Conservation (phyloP, 2,113 vertebrate species). For the Glaucidium brasilianum region DNA sequence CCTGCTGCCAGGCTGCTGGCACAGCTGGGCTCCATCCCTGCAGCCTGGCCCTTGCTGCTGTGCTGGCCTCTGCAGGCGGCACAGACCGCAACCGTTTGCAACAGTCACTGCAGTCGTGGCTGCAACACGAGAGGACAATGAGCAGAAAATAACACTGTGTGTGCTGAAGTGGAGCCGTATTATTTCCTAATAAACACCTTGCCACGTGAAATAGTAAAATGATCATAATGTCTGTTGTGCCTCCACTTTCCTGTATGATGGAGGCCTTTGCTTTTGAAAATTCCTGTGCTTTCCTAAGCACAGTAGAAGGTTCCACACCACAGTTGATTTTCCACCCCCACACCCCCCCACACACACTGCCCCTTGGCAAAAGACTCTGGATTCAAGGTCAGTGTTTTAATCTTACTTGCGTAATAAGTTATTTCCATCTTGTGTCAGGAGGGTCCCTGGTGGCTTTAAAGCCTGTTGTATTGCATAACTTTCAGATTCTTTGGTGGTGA, state of each 20-base stretch:
- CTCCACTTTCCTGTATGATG: neutral
- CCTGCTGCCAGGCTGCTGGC: neutral
- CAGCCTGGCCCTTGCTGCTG: neutral
- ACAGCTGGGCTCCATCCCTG: neutral
- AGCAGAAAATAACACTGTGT: neutral
- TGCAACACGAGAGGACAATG: neutral
- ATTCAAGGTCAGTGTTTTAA: constrained; percentile 48
- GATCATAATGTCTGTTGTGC: neutral
- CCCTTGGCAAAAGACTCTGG: constrained; percentile 25
- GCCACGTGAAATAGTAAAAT: neutral
- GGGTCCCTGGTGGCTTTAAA: constrained; percentile 16
- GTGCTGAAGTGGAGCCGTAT: neutral
- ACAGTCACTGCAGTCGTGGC: neutral
- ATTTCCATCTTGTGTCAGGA: constrained; percentile 34
- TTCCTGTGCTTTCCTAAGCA: neutral
- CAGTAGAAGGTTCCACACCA: neutral
- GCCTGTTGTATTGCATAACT: constrained; percentile 21
- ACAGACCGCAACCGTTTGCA: neutral
- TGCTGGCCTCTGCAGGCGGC: constrained; percentile 21
- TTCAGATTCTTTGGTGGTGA: constrained; percentile 49
- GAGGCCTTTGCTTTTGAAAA: neutral
- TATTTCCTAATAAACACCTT: neutral
- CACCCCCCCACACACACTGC: neutral
- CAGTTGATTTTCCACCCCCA: neutral
- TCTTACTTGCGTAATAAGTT: constrained; percentile 39